These are phyloP conservation scores for Drosophila meridionalis DNA, from an alignment of 2,888 invertebrate species.

Conservation along the genomic window DNA sequence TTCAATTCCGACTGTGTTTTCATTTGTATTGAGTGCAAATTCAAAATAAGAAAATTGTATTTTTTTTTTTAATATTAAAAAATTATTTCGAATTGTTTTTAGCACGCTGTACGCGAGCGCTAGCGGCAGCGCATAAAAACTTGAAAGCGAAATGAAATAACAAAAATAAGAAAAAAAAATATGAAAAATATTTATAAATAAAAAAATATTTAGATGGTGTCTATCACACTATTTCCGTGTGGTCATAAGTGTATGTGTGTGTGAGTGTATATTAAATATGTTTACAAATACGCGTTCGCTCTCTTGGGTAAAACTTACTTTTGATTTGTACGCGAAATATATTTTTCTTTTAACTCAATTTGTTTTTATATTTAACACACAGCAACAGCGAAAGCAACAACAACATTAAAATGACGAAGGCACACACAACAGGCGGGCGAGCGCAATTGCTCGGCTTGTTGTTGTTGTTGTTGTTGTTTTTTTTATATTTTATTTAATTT, in stretches of 20 bases:
- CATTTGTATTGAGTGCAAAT: conserved; percentile 2
- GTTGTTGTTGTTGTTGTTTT: conserved; percentile 16
- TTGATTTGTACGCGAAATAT: conserved; percentile 30
- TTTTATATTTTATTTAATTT: conserved; percentile 20
- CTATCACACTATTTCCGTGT: conserved; percentile 14
- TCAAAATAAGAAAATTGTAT: background rate
- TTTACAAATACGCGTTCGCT: conserved; percentile 21
- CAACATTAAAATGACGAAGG: conserved; percentile 38
- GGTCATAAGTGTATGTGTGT: conserved; percentile 6
- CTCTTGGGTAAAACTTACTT: conserved; percentile 34
- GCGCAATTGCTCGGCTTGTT: conserved; percentile 40
- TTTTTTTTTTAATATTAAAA: conserved; percentile 7
- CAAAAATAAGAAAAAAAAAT: conserved; percentile 13
- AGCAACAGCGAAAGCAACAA: conserved; percentile 24
- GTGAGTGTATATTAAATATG: conserved; percentile 14
- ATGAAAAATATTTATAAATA: conserved; percentile 39
- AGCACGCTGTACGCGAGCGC: conserved; percentile 18
- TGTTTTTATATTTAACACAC: conserved; percentile 59
- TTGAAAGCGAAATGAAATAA: conserved; percentile 9
- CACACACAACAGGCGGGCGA: conserved; percentile 52
- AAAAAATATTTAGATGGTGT: conserved; percentile 42
- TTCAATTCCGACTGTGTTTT: background rate
- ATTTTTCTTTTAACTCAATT: conserved; percentile 51
- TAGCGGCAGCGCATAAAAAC: conserved; percentile 10
- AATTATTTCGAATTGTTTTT: background rate